phyloP scores from a whole-genome alignment of 2,797 vertebrate genomes.

The Pangasius sanitwongsei region DNA sequence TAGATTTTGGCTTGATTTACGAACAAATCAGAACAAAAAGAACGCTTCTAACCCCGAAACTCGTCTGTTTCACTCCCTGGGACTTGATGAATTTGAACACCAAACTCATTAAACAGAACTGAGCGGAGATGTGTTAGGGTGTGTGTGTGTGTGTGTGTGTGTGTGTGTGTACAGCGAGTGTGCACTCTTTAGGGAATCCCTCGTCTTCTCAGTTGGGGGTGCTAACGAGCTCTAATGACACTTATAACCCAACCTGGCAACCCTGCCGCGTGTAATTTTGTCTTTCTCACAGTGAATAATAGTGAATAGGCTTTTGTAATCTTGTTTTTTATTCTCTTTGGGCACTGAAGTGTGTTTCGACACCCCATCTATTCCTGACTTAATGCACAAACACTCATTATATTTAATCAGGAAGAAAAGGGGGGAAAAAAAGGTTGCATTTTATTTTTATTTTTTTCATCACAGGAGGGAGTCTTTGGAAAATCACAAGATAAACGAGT shows the following conservation, averaged over 20 bases:
- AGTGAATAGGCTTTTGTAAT: conserved; percentile 30
- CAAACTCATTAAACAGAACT: not conserved
- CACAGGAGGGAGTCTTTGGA: not conserved
- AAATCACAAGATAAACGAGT: not conserved
- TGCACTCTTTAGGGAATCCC: not conserved
- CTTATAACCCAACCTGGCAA: conserved; percentile 39
- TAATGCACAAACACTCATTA: not conserved
- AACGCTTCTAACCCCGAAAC: not conserved
- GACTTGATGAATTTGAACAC: not conserved
- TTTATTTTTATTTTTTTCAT: not conserved
- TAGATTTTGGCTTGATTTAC: not conserved
- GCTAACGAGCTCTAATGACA: conserved; percentile 21
- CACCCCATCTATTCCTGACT: conserved; percentile 2
- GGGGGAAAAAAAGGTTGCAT: not conserved
- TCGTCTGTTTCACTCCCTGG: not conserved
- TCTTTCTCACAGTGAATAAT: conserved; percentile 27
- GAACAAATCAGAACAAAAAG: not conserved
- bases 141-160: conserved; percentile 18
- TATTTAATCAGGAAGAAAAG: not conserved
- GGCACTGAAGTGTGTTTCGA: not conserved
- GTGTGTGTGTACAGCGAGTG: not conserved
- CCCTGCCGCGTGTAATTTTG: conserved; percentile 36
- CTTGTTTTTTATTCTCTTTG: not conserved
- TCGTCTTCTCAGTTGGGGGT: conserved; percentile 2
- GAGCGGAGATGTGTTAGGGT: conserved; percentile 14